Percentiles rank a stretch among this genome's conserved stretches.
Conservation (phyloP, 2,797 vertebrate genomes). For the Alauda arvensis region DNA sequence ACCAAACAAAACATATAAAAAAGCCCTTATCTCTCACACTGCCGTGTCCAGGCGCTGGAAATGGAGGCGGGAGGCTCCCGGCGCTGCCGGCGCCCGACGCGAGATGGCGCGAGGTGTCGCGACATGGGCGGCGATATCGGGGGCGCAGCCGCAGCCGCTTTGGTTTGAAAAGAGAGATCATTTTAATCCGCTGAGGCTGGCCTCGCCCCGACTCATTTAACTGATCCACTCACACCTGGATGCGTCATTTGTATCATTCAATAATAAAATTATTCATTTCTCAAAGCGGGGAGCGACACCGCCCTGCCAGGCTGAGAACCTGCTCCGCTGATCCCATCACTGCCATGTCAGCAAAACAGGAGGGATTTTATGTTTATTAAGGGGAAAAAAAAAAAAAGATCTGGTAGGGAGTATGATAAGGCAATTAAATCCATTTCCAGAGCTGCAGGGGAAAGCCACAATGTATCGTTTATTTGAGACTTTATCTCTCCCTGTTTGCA, state of each 20-base stretch:
- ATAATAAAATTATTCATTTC: neutral
- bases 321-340: neutral
- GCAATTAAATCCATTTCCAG: neutral
- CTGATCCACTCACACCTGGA: neutral
- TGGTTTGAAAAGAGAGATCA: accelerated
- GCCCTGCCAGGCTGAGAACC: neutral
- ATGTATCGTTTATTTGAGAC: neutral
- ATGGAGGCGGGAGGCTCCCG: neutral
- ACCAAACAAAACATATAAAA: too few species aligned
- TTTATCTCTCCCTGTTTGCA: neutral
- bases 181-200: neutral
- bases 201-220: accelerated
- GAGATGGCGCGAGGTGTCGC: constrained; percentile 29
- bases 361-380: neutral
- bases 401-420: neutral
- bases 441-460: neutral
- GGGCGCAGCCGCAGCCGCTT: accelerated
- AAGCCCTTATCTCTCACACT: neutral
- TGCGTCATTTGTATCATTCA: neutral
- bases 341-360: neutral
- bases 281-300: neutral
- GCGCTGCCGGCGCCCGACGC: neutral
- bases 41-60: neutral
- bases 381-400: neutral
- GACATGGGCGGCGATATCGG: neutral